Conservation (phyloP, 2,113 vertebrate genomes). For the Chaetodon auriga region DNA sequence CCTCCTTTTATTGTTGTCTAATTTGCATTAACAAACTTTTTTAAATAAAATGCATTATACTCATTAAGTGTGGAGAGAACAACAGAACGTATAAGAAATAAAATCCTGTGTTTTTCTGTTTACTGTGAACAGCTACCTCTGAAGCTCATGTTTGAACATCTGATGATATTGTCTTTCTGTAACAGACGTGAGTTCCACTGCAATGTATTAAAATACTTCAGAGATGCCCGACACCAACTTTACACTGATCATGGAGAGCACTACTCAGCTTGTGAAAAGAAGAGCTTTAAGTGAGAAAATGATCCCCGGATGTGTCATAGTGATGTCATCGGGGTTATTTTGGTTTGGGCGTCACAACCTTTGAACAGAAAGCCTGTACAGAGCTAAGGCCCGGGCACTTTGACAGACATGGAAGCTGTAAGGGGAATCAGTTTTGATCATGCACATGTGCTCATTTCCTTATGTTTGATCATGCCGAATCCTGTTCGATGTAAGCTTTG, state of each 20-base stretch:
- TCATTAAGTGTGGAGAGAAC: neutral
- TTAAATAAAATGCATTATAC: neutral
- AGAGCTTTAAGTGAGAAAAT: neutral
- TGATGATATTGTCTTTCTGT: neutral
- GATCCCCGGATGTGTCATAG: neutral
- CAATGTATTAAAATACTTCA: neutral
- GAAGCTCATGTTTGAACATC: neutral
- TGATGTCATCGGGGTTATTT: neutral
- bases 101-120: neutral
- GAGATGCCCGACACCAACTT: neutral
- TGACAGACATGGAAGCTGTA: no score
- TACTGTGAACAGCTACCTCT: neutral
- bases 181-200: neutral
- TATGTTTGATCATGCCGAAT: neutral
- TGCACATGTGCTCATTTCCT: no score
- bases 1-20: neutral
- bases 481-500: neutral
- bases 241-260: neutral
- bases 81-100: neutral
- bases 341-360: neutral
- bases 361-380: no score
- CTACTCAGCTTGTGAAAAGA: neutral
- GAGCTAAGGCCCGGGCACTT: no score
- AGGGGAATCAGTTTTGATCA: neutral
- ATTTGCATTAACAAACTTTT: rapidly evolving